phyloP scores from a whole-genome alignment of 2,113 vertebrate species.

The Tichodroma muraria region DNA sequence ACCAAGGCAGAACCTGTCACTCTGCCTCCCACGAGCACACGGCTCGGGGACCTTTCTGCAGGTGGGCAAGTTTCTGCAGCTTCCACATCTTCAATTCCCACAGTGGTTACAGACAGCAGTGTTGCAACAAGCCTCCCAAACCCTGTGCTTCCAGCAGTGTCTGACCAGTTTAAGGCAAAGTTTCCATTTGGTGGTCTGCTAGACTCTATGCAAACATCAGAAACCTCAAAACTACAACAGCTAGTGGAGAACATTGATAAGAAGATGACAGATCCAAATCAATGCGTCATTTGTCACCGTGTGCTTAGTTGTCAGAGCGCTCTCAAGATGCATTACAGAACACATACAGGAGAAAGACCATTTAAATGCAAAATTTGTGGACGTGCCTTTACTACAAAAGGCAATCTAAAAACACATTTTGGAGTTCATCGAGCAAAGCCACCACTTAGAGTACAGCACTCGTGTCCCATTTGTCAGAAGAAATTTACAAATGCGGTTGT shows the following conservation, averaged over 20 bases:
- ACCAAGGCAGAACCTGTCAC: slow-evolving; percentile 82
- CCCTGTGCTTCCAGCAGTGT: slow-evolving; percentile 83
- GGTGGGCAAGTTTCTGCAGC: slow-evolving; percentile 75
- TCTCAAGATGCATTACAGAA: slow-evolving; percentile 99
- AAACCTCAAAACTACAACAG: slow-evolving; percentile 98
- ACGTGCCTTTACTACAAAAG: slow-evolving; percentile 97
- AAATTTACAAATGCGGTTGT: slow-evolving; percentile 99
- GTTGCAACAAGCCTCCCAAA: slow-evolving; percentile 75
- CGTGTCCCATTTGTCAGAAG: slow-evolving; percentile 98
- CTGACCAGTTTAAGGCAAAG: slow-evolving; percentile 93
- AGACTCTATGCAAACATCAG: slow-evolving; percentile 99
- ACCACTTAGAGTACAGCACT: slow-evolving; percentile 95
- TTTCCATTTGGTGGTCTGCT: slow-evolving; percentile 97
- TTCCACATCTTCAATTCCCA: slow-evolving; percentile 61
- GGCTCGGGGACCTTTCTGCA: slow-evolving; percentile 75
- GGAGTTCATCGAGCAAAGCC: slow-evolving; percentile 98
- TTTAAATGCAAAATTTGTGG: slow-evolving; percentile 99
- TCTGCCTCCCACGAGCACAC: slow-evolving; percentile 71
- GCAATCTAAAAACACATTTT: slow-evolving; percentile 98
- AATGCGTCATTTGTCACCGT: slow-evolving; percentile 96
- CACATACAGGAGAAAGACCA: slow-evolving; percentile 95
- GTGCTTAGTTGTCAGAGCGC: slow-evolving; percentile 99
- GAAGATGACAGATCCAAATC: slow-evolving; percentile 98
- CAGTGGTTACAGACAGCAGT: slow-evolving; percentile 69
- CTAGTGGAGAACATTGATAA: slow-evolving; percentile 99